A percentile compares a stretch with the other conserved stretches of the same genome.
phyloP scores from a whole-genome alignment of 2,797 vertebrate species.

The Artibeus jamaicensis region DNA sequence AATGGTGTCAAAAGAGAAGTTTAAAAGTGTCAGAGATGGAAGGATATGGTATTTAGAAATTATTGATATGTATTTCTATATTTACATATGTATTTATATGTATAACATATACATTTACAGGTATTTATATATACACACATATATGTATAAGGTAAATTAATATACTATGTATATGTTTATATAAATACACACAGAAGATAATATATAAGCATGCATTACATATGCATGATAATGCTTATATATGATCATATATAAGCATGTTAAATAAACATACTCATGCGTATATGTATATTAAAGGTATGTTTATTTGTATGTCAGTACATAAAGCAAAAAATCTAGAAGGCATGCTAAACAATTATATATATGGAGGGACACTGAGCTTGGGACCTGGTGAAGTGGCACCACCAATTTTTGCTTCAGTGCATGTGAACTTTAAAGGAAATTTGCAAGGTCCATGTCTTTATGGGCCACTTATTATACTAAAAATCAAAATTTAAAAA shows the following conservation, averaged over 20 bases:
- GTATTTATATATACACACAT: not conserved
- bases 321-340: not conserved
- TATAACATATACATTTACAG: not conserved
- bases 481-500: not conserved
- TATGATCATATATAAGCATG: no score
- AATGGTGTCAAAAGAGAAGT: not conserved
- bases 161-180: not conserved
- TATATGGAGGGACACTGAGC: not conserved
- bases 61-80: not conserved
- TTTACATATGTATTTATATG: not conserved
- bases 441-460: not conserved
- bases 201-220: not conserved
- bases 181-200: not conserved
- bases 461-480: not conserved
- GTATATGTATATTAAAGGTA: not conserved
- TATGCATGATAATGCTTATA: no score
- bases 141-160: not conserved
- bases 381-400: accelerated
- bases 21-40: not conserved
- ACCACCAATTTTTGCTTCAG: not conserved
- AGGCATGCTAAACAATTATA: not conserved
- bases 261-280: not conserved
- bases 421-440: not conserved
- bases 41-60: not conserved
- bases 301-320: not conserved